phyloP scores from a whole-genome alignment of 2,888 invertebrate species.

The Aproaerema taeniolella region DNA sequence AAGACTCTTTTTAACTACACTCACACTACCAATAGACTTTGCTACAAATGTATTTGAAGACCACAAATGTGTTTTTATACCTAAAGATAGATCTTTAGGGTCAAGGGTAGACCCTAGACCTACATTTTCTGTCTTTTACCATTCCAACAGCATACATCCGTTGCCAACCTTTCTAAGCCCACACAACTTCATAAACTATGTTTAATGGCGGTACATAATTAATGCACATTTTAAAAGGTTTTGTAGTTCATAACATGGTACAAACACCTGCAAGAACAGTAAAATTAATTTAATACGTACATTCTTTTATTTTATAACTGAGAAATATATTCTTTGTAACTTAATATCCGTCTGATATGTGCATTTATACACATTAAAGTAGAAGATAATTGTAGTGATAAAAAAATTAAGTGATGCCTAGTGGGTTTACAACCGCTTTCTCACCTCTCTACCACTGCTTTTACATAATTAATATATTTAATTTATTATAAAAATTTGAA shows the following conservation, averaged over 20 bases:
- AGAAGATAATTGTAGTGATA: conserved; percentile 11
- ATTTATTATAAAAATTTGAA: not conserved
- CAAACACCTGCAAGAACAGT: conserved; percentile 6
- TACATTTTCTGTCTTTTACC: too few relatives aligned
- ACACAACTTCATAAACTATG: too few relatives aligned
- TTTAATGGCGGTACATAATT: conserved; percentile 3
- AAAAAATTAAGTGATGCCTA: conserved; percentile 10
- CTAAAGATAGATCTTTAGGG: too few relatives aligned
- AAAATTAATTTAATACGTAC: conserved; percentile 6
- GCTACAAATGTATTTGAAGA: too few relatives aligned
- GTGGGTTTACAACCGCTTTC: conserved; percentile 10
- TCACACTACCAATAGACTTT: too few relatives aligned
- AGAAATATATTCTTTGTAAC: conserved; percentile 7
- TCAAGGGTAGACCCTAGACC: too few relatives aligned
- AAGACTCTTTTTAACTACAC: too few relatives aligned
- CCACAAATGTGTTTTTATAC: too few relatives aligned
- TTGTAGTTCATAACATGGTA: conserved; percentile 1
- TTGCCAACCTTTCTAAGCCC: not conserved
- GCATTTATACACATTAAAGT: conserved; percentile 8
- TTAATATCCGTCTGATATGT: conserved; percentile 6
- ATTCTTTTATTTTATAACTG: conserved; percentile 6
- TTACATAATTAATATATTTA: conserved; percentile 9
- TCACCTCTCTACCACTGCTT: conserved; percentile 6
- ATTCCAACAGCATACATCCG: too few relatives aligned
- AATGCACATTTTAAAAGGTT: conserved; percentile 9